Evolutionary conservation across 1,140 invertebrate genomes (phyloP).

Genomic region (Drosophila ironensis): DNA sequence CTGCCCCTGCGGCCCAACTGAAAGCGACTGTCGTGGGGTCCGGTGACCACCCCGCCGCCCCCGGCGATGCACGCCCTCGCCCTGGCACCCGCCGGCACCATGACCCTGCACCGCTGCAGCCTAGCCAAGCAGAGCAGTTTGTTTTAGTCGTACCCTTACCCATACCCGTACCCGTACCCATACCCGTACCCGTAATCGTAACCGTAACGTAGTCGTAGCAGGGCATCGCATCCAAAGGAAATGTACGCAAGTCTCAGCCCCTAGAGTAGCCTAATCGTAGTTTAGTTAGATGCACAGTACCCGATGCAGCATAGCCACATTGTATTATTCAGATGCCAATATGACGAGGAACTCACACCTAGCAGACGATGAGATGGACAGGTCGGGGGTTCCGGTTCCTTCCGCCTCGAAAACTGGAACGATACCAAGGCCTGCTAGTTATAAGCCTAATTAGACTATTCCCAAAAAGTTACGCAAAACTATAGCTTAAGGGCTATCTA

Average conservation of each 20-base stretch:
- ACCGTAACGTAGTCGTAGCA: no score
- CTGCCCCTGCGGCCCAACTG: constrained; percentile 71
- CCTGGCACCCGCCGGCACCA: constrained; percentile 58
- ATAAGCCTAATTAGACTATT: neutral
- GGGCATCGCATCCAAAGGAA: constrained; percentile 68
- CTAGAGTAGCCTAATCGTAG: constrained; percentile 47
- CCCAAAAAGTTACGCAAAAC: neutral
- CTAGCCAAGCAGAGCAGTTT: constrained; percentile 74
- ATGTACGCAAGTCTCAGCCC: constrained; percentile 50
- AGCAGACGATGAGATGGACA: constrained; percentile 17
- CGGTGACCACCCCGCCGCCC: constrained; percentile 63
- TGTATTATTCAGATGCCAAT: constrained; percentile 56
- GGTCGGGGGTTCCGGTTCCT: neutral
- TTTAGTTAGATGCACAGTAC: constrained; percentile 13
- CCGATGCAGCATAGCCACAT: constrained; percentile 47
- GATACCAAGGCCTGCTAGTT: neutral
- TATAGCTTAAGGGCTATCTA: neutral
- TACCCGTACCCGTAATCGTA: no score
- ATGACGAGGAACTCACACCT: constrained; percentile 55
- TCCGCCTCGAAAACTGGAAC: neutral
- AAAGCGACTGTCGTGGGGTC: constrained; percentile 76
- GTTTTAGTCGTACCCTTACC: constrained; percentile 60
- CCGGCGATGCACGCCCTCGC: constrained; percentile 54
- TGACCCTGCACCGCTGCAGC: constrained; percentile 74
- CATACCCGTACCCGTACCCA: no score